Evolutionary conservation across 2,113 vertebrate genomes (phyloP).

Genomic region (Chloropsis hardwickii): DNA sequence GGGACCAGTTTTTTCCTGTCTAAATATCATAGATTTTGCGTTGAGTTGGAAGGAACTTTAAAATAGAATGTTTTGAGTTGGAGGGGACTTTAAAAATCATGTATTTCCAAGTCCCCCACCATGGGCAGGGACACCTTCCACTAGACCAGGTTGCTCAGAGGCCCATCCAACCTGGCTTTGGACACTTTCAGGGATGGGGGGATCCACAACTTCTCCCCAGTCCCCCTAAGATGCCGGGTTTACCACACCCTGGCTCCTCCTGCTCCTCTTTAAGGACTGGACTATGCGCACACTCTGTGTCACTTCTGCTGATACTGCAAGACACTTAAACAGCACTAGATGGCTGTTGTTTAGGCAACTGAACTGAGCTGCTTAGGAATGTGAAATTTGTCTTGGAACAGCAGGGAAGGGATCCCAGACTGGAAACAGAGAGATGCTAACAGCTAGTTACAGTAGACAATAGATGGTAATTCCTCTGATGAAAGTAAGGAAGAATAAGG

Average conservation of each 20-base stretch:
- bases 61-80: too few relatives aligned
- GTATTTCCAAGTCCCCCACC: neutral
- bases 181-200: neutral
- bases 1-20: neutral
- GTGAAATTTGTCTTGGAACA: neutral
- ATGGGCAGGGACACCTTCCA: neutral
- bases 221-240: fast-evolving
- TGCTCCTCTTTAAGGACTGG: neutral
- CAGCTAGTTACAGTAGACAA: neutral
- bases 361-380: neutral
- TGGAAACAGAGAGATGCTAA: neutral
- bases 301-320: neutral
- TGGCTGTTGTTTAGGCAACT: neutral
- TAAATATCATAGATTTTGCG: neutral
- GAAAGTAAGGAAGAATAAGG: neutral
- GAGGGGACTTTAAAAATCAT: neutral
- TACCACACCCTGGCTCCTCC: neutral
- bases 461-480: neutral
- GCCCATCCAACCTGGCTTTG: neutral
- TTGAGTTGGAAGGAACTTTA: neutral
- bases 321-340: neutral
- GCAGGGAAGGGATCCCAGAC: neutral
- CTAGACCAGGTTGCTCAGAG: neutral
- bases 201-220: neutral
- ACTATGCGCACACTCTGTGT: fast-evolving